Evolutionary conservation across 2,888 invertebrate species (phyloP).

Genomic region (Latrodectus hesperus): DNA sequence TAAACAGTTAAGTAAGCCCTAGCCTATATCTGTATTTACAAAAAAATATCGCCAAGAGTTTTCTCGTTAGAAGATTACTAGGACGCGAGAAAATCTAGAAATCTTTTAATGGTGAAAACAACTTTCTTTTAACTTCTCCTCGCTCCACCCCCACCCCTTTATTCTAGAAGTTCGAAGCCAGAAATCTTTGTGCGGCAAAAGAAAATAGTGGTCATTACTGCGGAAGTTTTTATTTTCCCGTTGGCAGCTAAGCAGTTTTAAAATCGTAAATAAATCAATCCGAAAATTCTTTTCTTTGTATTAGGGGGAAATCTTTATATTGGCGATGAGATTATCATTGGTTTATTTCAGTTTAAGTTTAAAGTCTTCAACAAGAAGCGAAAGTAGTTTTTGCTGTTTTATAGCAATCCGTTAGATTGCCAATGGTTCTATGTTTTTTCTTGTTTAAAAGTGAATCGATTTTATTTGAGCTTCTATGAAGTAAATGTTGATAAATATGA

Average conservation of each 20-base stretch:
- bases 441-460: too few species aligned
- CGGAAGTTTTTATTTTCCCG: conserved; percentile 35
- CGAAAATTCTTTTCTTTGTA: too few species aligned
- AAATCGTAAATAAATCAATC: background rate
- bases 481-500: too few species aligned
- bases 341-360: too few species aligned
- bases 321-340: too few species aligned
- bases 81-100: conserved; percentile 27
- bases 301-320: too few species aligned
- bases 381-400: too few species aligned
- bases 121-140: conserved; percentile 27
- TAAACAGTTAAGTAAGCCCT: conserved; percentile 36
- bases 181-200: conserved; percentile 24
- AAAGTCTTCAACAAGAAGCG: too few species aligned
- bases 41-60: conserved; percentile 1
- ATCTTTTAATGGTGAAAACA: conserved; percentile 59
- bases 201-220: conserved; percentile 58
- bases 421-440: too few species aligned
- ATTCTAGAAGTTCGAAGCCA: conserved; percentile 13
- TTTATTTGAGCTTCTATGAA: too few species aligned
- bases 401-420: too few species aligned
- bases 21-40: background rate
- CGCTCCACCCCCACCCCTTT: background rate
- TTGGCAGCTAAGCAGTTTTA: conserved; percentile 3
- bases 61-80: conserved; percentile 48